phyloP scores from a whole-genome alignment of 2,888 invertebrate genomes.

The Synergus laeviventris region DNA sequence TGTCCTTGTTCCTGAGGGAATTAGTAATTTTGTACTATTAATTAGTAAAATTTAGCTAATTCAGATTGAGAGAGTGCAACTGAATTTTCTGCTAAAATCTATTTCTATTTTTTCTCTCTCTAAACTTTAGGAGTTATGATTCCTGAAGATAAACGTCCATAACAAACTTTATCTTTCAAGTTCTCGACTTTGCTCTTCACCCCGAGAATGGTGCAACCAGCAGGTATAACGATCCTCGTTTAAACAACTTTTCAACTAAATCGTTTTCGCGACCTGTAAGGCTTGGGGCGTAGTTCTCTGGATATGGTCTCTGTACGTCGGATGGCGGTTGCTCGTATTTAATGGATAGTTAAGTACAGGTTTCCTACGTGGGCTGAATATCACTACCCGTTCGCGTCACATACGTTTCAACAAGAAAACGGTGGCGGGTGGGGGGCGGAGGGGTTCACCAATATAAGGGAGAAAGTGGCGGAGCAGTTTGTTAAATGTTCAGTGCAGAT shows the following conservation, averaged over 20 bases:
- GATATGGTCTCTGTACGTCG: constrained; percentile 12
- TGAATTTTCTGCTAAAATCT: not conserved
- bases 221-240: constrained; percentile 36
- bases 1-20: too few species aligned
- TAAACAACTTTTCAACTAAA: constrained; percentile 38
- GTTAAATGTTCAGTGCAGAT: constrained; percentile 50
- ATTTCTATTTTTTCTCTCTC: not conserved
- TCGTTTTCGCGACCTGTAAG: constrained; percentile 30
- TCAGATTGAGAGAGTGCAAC: too few species aligned
- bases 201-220: constrained; percentile 28
- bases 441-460: constrained; percentile 31
- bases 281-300: not conserved
- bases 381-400: constrained; percentile 54
- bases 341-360: constrained; percentile 73
- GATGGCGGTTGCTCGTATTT: constrained; percentile 64
- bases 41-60: too few species aligned
- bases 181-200: constrained; percentile 20
- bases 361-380: constrained; percentile 70
- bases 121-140: not conserved
- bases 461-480: not conserved
- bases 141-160: constrained; percentile 22
- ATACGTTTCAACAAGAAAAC: constrained; percentile 56
- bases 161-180: constrained; percentile 14
- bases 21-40: too few species aligned
- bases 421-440: too few species aligned